Evolutionary conservation across 92 coral and sea anemone genomes (phyloP).

Genomic region (Desmophyllum pertusum): DNA sequence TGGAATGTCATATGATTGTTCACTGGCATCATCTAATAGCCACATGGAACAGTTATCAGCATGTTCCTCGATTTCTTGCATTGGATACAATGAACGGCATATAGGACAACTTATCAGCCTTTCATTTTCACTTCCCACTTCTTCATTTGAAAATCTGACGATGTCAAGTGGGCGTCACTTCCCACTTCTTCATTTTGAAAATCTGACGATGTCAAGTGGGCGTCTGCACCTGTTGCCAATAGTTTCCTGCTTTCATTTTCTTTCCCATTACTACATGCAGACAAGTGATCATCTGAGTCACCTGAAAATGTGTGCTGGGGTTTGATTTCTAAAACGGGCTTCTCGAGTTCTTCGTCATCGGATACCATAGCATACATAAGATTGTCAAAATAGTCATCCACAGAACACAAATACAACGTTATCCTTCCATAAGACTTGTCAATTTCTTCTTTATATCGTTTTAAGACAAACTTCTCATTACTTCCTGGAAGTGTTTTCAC

Average conservation of each 20-base stretch:
- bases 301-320: not conserved
- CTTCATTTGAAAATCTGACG: slow-evolving; percentile 26
- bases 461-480: slow-evolving; percentile 23
- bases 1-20: slow-evolving; percentile 11
- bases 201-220: slow-evolving; percentile 31
- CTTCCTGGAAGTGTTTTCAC: slow-evolving; percentile 40
- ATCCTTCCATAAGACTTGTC: slow-evolving; percentile 28
- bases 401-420: slow-evolving; percentile 25
- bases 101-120: slow-evolving; percentile 37
- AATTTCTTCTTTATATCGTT: slow-evolving; percentile 36
- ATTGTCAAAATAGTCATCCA: slow-evolving; percentile 37
- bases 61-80: slow-evolving; percentile 44
- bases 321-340: slow-evolving; percentile 20
- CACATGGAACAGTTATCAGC: slow-evolving; percentile 46
- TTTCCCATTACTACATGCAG: too few relatives aligned
- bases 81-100: slow-evolving; percentile 23
- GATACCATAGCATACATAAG: slow-evolving; percentile 11
- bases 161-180: slow-evolving; percentile 25
- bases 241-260: not conserved
- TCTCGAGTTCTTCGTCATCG: slow-evolving; percentile 18
- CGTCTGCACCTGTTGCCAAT: slow-evolving; percentile 40
- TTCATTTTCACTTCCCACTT: slow-evolving; percentile 17
- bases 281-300: too few relatives aligned
- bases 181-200: slow-evolving; percentile 8
- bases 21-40: slow-evolving; percentile 35